Conservation (phyloP, 2,888 invertebrate genomes). For the Phyto melanocephala region DNA sequence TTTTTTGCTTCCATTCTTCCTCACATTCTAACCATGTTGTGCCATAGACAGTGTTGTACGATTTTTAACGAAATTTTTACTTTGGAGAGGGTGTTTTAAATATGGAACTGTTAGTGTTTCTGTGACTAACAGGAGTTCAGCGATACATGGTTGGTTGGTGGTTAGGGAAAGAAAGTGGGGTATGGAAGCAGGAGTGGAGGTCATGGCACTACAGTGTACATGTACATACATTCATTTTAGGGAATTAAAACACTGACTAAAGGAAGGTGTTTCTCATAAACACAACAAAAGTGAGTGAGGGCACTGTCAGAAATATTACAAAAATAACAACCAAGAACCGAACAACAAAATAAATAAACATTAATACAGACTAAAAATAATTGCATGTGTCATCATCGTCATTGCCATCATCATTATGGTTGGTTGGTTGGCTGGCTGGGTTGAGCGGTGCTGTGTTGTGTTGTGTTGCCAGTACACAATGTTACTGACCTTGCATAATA, state of each 20-base stretch:
- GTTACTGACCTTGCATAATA: conserved; percentile 65
- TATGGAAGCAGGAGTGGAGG: conserved; percentile 13
- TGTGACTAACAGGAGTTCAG: conserved; percentile 18
- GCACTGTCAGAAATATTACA: not conserved
- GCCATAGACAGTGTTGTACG: conserved; percentile 25
- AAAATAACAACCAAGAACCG: not conserved
- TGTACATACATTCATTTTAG: conserved; percentile 18
- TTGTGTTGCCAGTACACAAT: conserved; percentile 47
- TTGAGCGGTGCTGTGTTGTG: not conserved
- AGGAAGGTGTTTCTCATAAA: conserved; percentile 22
- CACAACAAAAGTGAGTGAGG: no score
- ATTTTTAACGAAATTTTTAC: not conserved
- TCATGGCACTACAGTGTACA: conserved; percentile 15
- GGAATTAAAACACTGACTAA: conserved; percentile 19
- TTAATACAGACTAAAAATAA: conserved; percentile 59
- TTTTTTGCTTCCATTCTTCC: conserved; percentile 49
- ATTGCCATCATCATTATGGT: conserved; percentile 52
- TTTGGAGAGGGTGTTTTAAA: conserved; percentile 37
- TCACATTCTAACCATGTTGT: conserved; percentile 24
- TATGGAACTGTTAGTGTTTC: not conserved
- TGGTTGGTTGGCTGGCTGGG: conserved; percentile 15
- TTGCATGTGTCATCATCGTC: conserved; percentile 63
- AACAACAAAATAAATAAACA: not conserved
- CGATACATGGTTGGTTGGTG: not conserved
- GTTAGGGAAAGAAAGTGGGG: not conserved